Conservation (phyloP, 2,888 invertebrate genomes). For the Drosophila percnosoma region DNA sequence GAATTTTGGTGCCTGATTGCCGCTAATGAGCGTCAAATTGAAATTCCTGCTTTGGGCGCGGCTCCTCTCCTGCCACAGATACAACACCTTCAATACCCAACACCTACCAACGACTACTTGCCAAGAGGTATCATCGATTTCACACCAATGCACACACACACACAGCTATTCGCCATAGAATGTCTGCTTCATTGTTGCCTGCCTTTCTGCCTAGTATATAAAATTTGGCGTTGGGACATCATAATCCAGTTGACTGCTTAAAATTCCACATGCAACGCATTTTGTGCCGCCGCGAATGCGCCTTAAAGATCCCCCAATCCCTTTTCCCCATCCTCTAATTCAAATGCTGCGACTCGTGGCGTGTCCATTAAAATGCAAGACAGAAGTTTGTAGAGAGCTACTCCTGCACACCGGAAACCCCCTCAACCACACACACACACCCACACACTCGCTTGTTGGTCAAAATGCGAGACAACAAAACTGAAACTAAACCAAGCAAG, state of each 20-base stretch:
- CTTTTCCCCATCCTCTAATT: background rate
- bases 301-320: constrained; percentile 10
- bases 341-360: constrained; percentile 10
- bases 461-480: background rate
- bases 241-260: constrained; percentile 62
- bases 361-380: constrained; percentile 55
- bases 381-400: constrained; percentile 25
- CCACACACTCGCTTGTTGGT: background rate
- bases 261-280: constrained; percentile 56
- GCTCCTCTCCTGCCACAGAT: background rate
- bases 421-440: constrained; percentile 10
- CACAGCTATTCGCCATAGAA: background rate
- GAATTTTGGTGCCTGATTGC: constrained; percentile 56
- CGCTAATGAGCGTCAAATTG: constrained; percentile 75
- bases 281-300: constrained; percentile 50
- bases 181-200: constrained; percentile 9
- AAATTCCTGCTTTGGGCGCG: constrained; percentile 58
- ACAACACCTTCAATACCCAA: background rate
- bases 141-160: constrained; percentile 28
- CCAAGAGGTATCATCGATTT: constrained; percentile 50
- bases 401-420: constrained; percentile 48
- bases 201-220: constrained; percentile 45
- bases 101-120: background rate
- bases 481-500: background rate
- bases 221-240: constrained; percentile 53